A percentile compares a stretch with the other conserved stretches of the same genome.
These are phyloP conservation scores for Chaenogobius annularis DNA, from an alignment of 2,113 vertebrate genomes.

Conservation along the genomic window DNA sequence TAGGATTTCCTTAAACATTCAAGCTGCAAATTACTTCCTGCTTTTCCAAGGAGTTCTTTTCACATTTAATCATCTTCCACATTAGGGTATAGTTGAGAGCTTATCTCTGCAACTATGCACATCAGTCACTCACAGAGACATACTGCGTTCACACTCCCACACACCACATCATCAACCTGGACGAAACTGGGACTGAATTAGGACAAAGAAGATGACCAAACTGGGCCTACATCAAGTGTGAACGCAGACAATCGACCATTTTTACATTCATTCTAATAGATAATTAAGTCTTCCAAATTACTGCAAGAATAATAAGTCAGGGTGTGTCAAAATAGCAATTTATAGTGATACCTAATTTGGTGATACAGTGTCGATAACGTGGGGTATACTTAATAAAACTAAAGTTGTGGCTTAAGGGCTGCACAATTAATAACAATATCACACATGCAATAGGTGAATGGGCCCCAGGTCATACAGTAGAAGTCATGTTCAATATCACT, in stretches of 20 bases:
- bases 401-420: too few relatives aligned
- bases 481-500: too few relatives aligned
- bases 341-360: too few relatives aligned
- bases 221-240: neutral
- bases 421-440: too few relatives aligned
- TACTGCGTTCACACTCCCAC: too few relatives aligned
- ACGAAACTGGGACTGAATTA: neutral
- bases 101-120: neutral
- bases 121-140: neutral
- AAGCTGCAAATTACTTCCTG: conserved; percentile 9
- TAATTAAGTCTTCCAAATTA: neutral
- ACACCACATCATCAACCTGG: neutral
- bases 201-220: neutral
- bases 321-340: too few relatives aligned
- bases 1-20: conserved; percentile 10
- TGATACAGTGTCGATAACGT: too few relatives aligned
- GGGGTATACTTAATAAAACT: too few relatives aligned
- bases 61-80: neutral
- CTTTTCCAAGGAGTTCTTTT: neutral
- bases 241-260: neutral
- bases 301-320: too few relatives aligned
- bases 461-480: too few relatives aligned
- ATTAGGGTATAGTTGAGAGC: neutral
- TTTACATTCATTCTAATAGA: neutral
- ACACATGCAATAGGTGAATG: too few relatives aligned